Percentiles rank a stretch among this genome's conserved stretches.
Evolutionary conservation across 2,113 vertebrate species (phyloP).

Genomic region (Bos taurus): ARS-UCD2.0 NC_037339.1:84437001-84437500

Average conservation of each 20-base stretch:
- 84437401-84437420: too few relatives aligned
- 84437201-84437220: too few relatives aligned
- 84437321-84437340: too few relatives aligned
- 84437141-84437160: background rate
- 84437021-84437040: fast-evolving
- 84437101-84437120: background rate
- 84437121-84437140: background rate
- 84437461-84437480: background rate
- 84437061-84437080: background rate
- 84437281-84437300: too few relatives aligned
- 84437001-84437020: background rate
- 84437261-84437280: fast-evolving
- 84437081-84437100: background rate
- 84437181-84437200: too few relatives aligned
- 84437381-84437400: too few relatives aligned
- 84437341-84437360: fast-evolving
- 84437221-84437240: too few relatives aligned
- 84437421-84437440: fast-evolving
- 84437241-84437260: too few relatives aligned
- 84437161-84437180: background rate
- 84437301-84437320: too few relatives aligned
- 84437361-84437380: fast-evolving
- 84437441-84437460: background rate
- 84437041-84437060: background rate
- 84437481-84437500: background rate